A percentile compares a stretch with the other conserved stretches of the same genome.
Evolutionary conservation across 2,113 vertebrate species (phyloP).

Genomic region (Pagrus major): DNA sequence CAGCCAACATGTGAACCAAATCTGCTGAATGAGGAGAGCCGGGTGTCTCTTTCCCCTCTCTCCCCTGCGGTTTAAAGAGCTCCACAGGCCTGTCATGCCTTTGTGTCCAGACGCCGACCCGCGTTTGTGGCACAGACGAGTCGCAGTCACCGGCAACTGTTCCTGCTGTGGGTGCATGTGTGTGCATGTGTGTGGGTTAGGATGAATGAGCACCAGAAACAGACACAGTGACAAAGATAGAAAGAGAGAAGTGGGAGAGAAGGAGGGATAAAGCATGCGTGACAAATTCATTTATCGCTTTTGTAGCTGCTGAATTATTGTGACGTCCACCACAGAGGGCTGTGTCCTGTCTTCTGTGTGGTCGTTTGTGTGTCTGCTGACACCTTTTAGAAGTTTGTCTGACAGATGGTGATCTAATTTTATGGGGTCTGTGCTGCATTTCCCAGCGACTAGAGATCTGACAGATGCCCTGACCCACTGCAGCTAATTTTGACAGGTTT

Average conservation of each 20-base stretch:
- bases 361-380: constrained; percentile 3
- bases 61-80: background rate
- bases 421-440: constrained; percentile 1
- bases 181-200: constrained; percentile 14
- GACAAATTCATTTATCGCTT: constrained; percentile 33
- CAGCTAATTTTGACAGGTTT: background rate
- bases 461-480: background rate
- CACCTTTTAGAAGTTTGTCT: constrained; percentile 19
- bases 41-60: background rate
- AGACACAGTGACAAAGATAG: constrained; percentile 18
- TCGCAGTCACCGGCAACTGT: constrained; percentile 12
- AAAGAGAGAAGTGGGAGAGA: background rate
- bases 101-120: background rate
- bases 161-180: background rate
- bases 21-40: constrained; percentile 5
- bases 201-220: background rate
- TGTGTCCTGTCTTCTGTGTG: background rate
- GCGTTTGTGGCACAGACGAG: background rate
- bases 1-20: background rate
- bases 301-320: background rate
- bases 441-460: background rate
- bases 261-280: constrained; percentile 4
- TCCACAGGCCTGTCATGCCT: constrained; percentile 2
- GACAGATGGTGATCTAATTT: constrained; percentile 42
- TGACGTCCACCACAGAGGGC: background rate